Evolutionary conservation across 2,113 vertebrate species (phyloP), one percentile per base, ranked within the genome.

Genomic region (Psettodes erumei): DNA sequence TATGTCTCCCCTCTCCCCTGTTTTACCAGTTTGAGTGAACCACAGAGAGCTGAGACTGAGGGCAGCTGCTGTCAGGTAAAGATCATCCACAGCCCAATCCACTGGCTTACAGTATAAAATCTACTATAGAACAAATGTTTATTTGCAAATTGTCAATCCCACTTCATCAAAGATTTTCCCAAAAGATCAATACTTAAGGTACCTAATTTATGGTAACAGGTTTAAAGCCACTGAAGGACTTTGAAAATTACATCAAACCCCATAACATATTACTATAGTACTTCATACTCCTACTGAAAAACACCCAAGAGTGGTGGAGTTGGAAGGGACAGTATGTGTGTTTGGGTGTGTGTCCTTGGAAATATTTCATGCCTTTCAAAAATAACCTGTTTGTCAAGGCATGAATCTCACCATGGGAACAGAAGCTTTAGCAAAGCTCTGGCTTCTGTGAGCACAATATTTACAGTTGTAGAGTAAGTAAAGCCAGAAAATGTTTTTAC

Each of bases 311-410:
- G 47, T 27, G 6, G 72, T 83, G 40, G 53, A 35, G 13, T 68
- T 79, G 40, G 25, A 71, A 68, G 42, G 25, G 28, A 62, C 18
- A 72, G 63, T 71, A 82, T 60, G 83, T 82, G 82, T 61, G 61
- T 79, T 37, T 62, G 37, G 73, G 37, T 74, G 28, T 65, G 11
- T 51, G 50, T 64, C 42, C 25, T 70, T 63, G 47, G 10, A 79
- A 69, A 70, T 53, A 15, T 77, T 37, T 75, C 42, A 45, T 27
- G 70, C 60, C 40, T 82, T 75, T 86, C 38, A 58, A 79, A n/a
- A 76, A 65, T 79, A 92, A 93, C 91, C 90, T 61, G 91, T 91
- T 92, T 81, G 70, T 86, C 90, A 53, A 81, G 77, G 43, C 77
- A 6, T 32, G 32, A 61, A 55, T 77, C 51, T 62, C 40, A 45